Percentiles rank a stretch among this genome's conserved stretches.
Evolutionary conservation across 1,140 invertebrate species (phyloP).

Genomic region (Drosophila asahinai): DNA sequence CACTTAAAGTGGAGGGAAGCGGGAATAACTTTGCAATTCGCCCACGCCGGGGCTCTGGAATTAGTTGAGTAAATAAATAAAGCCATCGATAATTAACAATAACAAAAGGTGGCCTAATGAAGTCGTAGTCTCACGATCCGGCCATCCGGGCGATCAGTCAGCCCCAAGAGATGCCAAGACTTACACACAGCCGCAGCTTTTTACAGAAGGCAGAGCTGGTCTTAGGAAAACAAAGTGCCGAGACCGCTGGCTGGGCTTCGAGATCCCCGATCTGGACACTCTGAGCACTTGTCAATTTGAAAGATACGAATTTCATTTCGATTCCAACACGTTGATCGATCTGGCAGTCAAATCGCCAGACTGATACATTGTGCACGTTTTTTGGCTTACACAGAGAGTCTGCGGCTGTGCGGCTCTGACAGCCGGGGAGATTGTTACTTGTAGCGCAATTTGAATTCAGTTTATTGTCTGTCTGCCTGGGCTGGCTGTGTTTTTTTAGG

Average conservation of each 20-base stretch:
- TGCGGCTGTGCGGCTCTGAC: slow-evolving; percentile 19
- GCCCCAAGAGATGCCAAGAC: slow-evolving; percentile 31
- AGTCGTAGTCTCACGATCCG: slow-evolving; percentile 62
- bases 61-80: slow-evolving; percentile 81
- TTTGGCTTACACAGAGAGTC: slow-evolving; percentile 65
- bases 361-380: slow-evolving; percentile 84
- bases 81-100: slow-evolving; percentile 72
- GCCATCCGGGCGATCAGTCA: slow-evolving; percentile 54
- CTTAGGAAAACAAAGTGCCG: slow-evolving; percentile 43
- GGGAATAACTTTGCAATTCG: slow-evolving; percentile 20
- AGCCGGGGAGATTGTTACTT: slow-evolving; percentile 67
- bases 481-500: slow-evolving; percentile 21
- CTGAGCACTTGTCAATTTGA: slow-evolving; percentile 80
- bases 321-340: slow-evolving; percentile 84
- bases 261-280: slow-evolving; percentile 8
- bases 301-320: slow-evolving; percentile 79
- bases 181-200: slow-evolving; percentile 39
- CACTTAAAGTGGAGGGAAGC: slow-evolving; percentile 1
- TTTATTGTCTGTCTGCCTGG: slow-evolving; percentile 45
- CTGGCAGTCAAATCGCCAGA: slow-evolving; percentile 77
- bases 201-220: slow-evolving; percentile 26
- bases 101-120: slow-evolving; percentile 78
- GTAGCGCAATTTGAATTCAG: slow-evolving; percentile 81
- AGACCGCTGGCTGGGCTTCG: slow-evolving; percentile 22
- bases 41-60: slow-evolving; percentile 52